Base-by-base conservation (phyloP, 2,113 vertebrate species). In the Diadophis punctatus region DNA sequence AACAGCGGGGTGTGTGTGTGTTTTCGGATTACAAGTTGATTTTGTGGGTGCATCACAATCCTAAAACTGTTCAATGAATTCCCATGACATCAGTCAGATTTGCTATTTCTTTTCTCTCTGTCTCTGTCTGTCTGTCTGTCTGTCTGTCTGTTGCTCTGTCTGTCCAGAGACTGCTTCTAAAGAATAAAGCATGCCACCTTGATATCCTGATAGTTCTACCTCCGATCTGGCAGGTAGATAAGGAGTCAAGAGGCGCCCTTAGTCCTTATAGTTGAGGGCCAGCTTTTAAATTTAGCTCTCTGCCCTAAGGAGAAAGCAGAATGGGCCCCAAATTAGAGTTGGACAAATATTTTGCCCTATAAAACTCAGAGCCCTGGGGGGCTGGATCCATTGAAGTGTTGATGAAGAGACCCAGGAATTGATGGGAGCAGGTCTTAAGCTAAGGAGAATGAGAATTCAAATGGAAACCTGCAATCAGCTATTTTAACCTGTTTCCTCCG, bases 1-100 rank as follows among this genome's bases (percentile, higher is more conserved):
- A 68, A 68, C 0, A 18, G 14, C 0, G 0, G 1, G 11, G 30
- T 0, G 12, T 30, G 10, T 1, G 63, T 3, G 20, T 1, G 30
- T 27, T 16, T 46, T 80, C 2, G 0, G 68, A 80, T 80, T 39
- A 80, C 16, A 80, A 80, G 5, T 20, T 80, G 68, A 22, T 34
- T 80, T 80, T 39, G 68, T 8, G 18, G 34, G 68, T 80, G 18
- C 68, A 80, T 20, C 68, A 20, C 2, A 20, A 43, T 39, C 8
- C 34, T 80, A 80, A 80, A 2, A 1, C 68, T 80, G 34, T 16
- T 74, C 16, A 8, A 7, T 39, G 68, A 22, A 80, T 43, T 39
- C 1, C 68, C 68, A 74, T 0, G 14, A 74, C 14, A 8, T 39
- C 16, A 34, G 4, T 4, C n/a, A 74, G n/a, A 74, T 18, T 18